Evolutionary conservation across 2,797 vertebrate genomes (phyloP).

Genomic region (Enteromius mattozi): DNA sequence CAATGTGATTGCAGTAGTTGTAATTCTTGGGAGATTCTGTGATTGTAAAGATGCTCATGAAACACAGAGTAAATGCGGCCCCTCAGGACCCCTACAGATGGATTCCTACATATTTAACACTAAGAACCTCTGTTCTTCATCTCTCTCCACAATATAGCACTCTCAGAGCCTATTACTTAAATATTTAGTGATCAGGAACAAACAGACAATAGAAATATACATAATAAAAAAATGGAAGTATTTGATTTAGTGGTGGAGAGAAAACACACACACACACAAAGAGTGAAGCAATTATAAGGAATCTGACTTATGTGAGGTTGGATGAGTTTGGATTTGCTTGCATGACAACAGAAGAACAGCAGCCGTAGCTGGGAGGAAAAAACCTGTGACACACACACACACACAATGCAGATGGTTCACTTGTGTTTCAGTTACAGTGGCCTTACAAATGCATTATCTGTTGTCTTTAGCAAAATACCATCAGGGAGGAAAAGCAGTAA

Average conservation of each 20-base stretch:
- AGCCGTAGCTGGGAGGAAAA: constrained; percentile 49
- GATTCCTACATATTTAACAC: constrained; percentile 22
- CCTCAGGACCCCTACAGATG: constrained; percentile 51
- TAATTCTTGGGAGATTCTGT: constrained; percentile 67
- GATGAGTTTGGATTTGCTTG: constrained; percentile 31
- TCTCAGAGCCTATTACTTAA: background rate
- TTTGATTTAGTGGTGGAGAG: background rate
- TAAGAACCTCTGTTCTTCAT: background rate
- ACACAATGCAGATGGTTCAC: constrained; percentile 62
- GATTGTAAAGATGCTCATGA: constrained; percentile 72
- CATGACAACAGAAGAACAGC: constrained; percentile 49
- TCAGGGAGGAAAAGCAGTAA: constrained; percentile 76
- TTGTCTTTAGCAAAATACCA: constrained; percentile 71
- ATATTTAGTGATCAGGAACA: background rate
- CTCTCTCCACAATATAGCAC: background rate
- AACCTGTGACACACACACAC: constrained; percentile 57
- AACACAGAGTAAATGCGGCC: constrained; percentile 60
- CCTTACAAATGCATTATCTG: constrained; percentile 51
- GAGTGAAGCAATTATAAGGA: background rate
- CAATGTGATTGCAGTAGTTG: constrained; percentile 66
- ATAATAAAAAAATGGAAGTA: background rate
- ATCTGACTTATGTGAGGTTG: constrained; percentile 38
- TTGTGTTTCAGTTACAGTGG: constrained; percentile 56
- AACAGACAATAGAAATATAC: background rate
- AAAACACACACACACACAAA: background rate